Base-by-base conservation (phyloP, 1,140 invertebrate species). In the Drosophila santomea region DNA sequence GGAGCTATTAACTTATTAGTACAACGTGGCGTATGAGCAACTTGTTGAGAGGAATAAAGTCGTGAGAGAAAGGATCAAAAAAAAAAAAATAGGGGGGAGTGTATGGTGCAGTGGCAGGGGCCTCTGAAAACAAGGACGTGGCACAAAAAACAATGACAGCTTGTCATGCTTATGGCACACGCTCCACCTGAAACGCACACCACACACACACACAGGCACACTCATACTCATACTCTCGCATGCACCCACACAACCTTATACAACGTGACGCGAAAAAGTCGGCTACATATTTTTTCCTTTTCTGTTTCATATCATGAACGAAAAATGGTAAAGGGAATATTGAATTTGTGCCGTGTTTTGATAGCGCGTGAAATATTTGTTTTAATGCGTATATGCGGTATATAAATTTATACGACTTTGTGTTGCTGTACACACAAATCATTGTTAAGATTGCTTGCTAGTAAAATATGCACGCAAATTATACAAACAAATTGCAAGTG, bases 1-100 rank as follows among this genome's bases (percentile, higher is more conserved):
- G 44, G 25, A 75, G 69, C 75, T 88, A 88, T 86, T 86, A 88
- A 79, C 78, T 88, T 86, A 88, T 86, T 88, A 86, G 82, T 83
- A 76, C 75, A 75, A 79, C 78, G 66, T 64, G 75, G 74, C 78
- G 83, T 82, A 82, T 86, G 83, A 72, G 83, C 62, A 86, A 86
- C 83, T 75, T 75, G 74, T 77, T 77, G 74, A 76, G 73, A 71
- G 51, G 41, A 68, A 69, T 69, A 60, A 69, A 77, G 73, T 52
- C 73, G 45, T 76, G 58, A 58, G 50, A 28, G 48, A n/a, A 41
- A 17, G 8, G 35, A 32, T 38, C 20, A 25, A 38, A 38, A 56
- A 32, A 6, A 7, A 12, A 10, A 10, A 8, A 32, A n/a, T n/a
- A 5, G 69, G 1, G 14, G 14, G 32, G 11, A 44, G 52, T 2